Base-by-base conservation (phyloP, 2,113 vertebrate species). In the Otolemur garnettii region DNA sequence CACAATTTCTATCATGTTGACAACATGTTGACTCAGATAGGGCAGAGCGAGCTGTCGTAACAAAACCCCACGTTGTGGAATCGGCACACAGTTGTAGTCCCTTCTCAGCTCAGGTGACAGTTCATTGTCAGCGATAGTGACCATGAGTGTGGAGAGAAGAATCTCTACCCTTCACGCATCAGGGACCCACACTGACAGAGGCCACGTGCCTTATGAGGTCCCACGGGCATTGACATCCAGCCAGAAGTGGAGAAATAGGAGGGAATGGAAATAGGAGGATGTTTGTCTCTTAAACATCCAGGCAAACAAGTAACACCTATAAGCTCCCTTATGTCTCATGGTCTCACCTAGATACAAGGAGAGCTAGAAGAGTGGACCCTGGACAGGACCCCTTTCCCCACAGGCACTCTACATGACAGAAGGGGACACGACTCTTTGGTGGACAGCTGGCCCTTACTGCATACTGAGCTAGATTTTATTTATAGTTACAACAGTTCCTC, bases 271-370 rank as follows among this genome's bases (percentile, higher is more conserved):
- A 91, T 50, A 50, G 45, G 90, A 78, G 79, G 33, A 50, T 24
- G 26, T 4, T 87, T 83, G 74, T 45, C 91, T 91, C 22, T 64
- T 90, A 33, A 96, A 62, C 15, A 38, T 81, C 79, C 78, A 35
- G 55, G 22, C 18, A 33, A 85, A 71, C 30, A 94, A 66, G 14
- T 72, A 57, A 38, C 18, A 53, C n/a, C 13, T 21, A 72, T 60
- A 60, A 62, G n/a, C 12, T 59, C 26, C 57, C 9, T 26, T 33
- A n/a, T 17, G 64, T 55, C 42, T 79, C 68, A 53, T 6, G 7
- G 59, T 38, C 78, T 64, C 30, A 35, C 45, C 60, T 33, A 62
- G 38, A 45, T 66, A n/a, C 21, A 88, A 93, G 28, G 45, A 0
- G 30, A 64, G 26, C 62, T 93, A 24, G 79, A 89, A 74, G 8